A percentile compares a stretch with the other conserved stretches of the same genome.
phyloP scores from a whole-genome alignment of 2,797 vertebrate species.

The Synaphobranchus kaupii region DNA sequence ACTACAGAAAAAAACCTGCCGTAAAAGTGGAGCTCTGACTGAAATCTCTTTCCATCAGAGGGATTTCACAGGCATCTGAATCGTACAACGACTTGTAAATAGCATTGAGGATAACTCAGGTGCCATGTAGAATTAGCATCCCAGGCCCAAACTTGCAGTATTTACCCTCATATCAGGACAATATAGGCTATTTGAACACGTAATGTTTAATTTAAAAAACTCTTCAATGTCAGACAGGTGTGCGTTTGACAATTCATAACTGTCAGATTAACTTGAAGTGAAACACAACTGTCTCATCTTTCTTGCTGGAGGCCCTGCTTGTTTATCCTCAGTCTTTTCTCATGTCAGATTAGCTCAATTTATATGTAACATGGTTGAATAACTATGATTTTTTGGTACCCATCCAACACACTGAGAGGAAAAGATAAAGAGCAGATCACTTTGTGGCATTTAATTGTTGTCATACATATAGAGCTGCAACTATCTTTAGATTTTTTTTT shows the following conservation, averaged over 20 bases:
- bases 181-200: conserved; percentile 51
- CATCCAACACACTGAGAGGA: conserved; percentile 24
- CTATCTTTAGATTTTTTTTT: too few species aligned
- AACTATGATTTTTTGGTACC: conserved; percentile 32
- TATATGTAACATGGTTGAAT: conserved; percentile 40
- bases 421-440: not conserved
- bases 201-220: conserved; percentile 55
- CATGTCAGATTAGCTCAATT: conserved; percentile 48
- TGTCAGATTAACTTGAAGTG: conserved; percentile 50
- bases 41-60: conserved; percentile 32
- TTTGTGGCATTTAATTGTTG: not conserved
- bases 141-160: conserved; percentile 46
- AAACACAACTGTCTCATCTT: conserved; percentile 50
- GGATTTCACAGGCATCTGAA: conserved; percentile 36
- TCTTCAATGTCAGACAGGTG: conserved; percentile 48
- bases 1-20: not conserved
- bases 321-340: conserved; percentile 40
- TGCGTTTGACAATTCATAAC: conserved; percentile 39
- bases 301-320: conserved; percentile 45
- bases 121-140: conserved; percentile 30
- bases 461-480: too few species aligned
- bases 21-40: conserved; percentile 46
- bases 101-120: conserved; percentile 38
- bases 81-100: conserved; percentile 36
- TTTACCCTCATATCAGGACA: conserved; percentile 44